Base-by-base conservation (phyloP, 2,888 invertebrate genomes). In the Pyrocoelia pectoralis region DNA sequence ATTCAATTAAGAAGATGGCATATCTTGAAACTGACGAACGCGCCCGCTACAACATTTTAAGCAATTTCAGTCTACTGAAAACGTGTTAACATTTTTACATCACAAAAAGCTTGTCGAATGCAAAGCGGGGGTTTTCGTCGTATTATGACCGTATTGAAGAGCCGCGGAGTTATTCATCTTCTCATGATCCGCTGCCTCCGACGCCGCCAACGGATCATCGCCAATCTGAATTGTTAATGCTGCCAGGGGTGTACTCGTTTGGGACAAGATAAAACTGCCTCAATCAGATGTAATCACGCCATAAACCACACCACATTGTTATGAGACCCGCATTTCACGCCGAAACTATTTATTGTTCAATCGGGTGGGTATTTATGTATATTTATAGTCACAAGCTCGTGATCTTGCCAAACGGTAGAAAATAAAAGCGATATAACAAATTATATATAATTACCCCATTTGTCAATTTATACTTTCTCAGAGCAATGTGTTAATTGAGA, bases 161-260 rank as follows among this genome's bases (percentile, higher is more conserved):
- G 73, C 66, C 72, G 73, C 66, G 71, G 72, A 73, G 75, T 78
- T 77, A 77, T 77, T 77, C 77, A 77, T 77, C 76, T 75, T 64
- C 54, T 52, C 63, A 61, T 58, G 68, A 67, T 57, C 61, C 66
- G 56, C 65, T 67, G 65, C 61, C 65, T 66, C 67, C 68, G 63
- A 64, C 70, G 63, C 65, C 70, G 68, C 60, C 68, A 70, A 70
- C 68, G 72, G 72, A 75, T 76, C 76, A 78, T 77, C 77, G 72
- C 71, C 75, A 76, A 79, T 79, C 77, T 79, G 77, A 79, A 79
- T 79, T 79, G 79, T 78, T 79, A 79, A 79, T 79, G 73, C 64
- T 60, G 67, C 65, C 75, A 73, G 74, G 73, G 73, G 73, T 72
- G 74, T 72, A 71, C 70, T 70, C 46, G 65, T 52, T 58, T 33